Base-by-base conservation (phyloP, 2,113 vertebrate species). In the Labeo catla region DNA sequence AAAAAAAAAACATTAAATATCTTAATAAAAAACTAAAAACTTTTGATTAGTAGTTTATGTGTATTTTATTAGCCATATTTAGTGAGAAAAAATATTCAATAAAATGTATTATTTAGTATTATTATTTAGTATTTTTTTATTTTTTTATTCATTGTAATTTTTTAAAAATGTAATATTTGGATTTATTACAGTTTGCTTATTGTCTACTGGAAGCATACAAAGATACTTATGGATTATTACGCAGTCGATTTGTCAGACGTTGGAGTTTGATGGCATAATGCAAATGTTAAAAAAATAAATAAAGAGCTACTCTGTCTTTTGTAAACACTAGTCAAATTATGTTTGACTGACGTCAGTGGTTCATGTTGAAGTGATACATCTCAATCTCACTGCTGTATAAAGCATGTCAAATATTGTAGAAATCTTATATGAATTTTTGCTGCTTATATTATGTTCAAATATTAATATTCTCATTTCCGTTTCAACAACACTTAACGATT, bases 381-480 rank as follows among this genome's bases (percentile, higher is more conserved):
- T 23, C 21, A 12, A 23, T 47, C 72, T 49, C 16, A 10, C 5
- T 72, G 36, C 36, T 73, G 39, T n/a, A 45, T 45, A 11, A 21
- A 72, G 9, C 28, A 45, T 21, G 36, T 72, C 68, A 72, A 72
- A 21, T 6, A n/a, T 21, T n/a, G 39, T n/a, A 21, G 21, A 3
- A 50, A 49, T 15, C 12, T 15, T 15, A 34, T 7, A 66, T 66
- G 6, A 15, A 15, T 15, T 34, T 13, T 66, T 34, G 28, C 36
- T 10, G 39, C 1, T 72, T 72, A 43, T 10, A 45, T 10, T 45
- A n/a, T n/a, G 43, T 45, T 72, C 39, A 72, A 72, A 72, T 43
- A 19, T 21, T 72, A 36, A 70, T 70, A 39, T 43, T 9, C 8
- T 43, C 9, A 86, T 84, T 59, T 83, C 52, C 47, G 65, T 49